Base-by-base conservation (phyloP, 2,888 invertebrate genomes). In the Lycia hirtaria region DNA sequence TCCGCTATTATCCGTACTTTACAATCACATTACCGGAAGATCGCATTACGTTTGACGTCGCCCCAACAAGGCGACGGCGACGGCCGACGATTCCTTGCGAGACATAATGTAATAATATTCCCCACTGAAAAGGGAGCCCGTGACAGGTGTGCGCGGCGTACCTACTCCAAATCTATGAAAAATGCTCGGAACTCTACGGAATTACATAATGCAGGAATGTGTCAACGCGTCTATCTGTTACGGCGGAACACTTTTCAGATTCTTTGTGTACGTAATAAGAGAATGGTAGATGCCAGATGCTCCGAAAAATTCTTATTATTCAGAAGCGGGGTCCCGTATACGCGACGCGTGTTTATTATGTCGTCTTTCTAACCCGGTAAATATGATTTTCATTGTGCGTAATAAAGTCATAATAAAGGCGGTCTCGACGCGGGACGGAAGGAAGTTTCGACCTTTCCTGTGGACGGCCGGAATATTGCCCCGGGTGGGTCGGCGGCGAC, bases 51-150 rank as follows among this genome's bases (percentile, higher is more conserved):
- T 73, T 68, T 64, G 73, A 62, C 68, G 73, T 63, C 47, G 28
- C 55, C 67, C 68, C 69, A 69, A 73, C 72, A 72, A 69, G 66
- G 63, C 71, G 72, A 69, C 69, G 66, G 63, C 71, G 72, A 69
- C 69, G 63, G 65, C 66, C 67, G 69, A 64, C 59, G 69, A 69
- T 74, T 75, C 78, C 81, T 81, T 79, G 77, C 80, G 70, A 78
- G 76, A 78, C 80, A 79, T 86, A 87, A 88, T 82, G 85, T 85
- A 88, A 89, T 85, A 88, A 89, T 88, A 87, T 88, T 83, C 79
- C 76, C 67, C 69, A 68, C 64, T 79, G 80, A 82, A 83, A 81
- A 77, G 80, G 72, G 75, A 69, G n/a, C 56, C 62, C 72, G 81
- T 79, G 88, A 85, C 89, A 88, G 88, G 87, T 88, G 87, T 73